Conservation (phyloP, 2,797 vertebrate species). For the Euphonia xanthogaster region DNA sequence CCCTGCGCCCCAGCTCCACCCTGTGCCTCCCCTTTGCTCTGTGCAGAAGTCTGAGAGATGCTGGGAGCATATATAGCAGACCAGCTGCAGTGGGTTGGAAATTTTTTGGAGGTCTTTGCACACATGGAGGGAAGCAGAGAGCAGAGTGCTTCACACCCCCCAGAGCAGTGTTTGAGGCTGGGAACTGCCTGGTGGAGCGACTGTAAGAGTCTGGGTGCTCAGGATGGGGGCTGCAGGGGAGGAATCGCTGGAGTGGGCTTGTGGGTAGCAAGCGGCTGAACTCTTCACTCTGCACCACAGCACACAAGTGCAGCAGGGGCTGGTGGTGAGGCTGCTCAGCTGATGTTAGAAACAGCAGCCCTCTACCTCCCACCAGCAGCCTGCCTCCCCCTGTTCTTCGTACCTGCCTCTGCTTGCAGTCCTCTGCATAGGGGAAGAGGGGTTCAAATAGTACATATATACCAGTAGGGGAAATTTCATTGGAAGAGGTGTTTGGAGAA, state of each 20-base stretch:
- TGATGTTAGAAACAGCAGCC: constrained; percentile 29
- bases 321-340: background rate
- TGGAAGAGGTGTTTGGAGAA: background rate
- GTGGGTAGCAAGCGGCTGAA: background rate
- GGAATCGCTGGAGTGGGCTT: fast-evolving
- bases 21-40: background rate
- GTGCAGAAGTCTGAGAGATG: background rate
- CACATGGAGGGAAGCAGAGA: background rate
- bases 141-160: background rate
- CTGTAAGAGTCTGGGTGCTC: background rate
- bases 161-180: background rate
- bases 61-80: background rate
- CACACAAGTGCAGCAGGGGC: background rate
- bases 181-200: background rate
- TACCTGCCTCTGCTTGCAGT: background rate
- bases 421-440: background rate
- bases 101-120: background rate
- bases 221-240: background rate
- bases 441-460: background rate
- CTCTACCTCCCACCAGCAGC: background rate
- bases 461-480: background rate
- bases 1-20: background rate
- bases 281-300: background rate
- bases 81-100: background rate
- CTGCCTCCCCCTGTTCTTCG: background rate